Evolutionary conservation across 1,140 invertebrate genomes (phyloP), one percentile per base, ranked within the genome.

Genomic region (Eufriesea mexicana): DNA sequence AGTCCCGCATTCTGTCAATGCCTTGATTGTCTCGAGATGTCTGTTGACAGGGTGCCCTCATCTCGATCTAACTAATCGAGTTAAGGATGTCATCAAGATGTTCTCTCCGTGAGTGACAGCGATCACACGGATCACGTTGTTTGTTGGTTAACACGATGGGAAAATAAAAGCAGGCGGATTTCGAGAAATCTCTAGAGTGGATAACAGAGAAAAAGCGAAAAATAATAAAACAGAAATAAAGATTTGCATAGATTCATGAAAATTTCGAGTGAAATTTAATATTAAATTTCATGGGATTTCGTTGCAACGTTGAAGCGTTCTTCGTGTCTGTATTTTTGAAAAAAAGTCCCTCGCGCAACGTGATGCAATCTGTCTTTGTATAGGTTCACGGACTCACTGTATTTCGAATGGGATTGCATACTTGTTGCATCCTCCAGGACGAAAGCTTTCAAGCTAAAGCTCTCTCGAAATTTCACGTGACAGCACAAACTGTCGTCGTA

Each of bases 341-440:
- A 71, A 55, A 35, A 72, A 55, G 42, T 23, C 8, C 10, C 5
- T 20, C 45, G 14, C 35, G 14, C 28, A n/a, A 55, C 25, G 25
- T 23, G 45, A 73, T 73, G 35, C 71, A n/a, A 9, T 23, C 54
- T 71, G 25, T 49, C 45, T 47, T 49, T n/a, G 23, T 42, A 42
- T 16, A 35, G 28, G 9, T 55, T 1, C n/a, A 70, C 5, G n/a
- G 42, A 70, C 25, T 73, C n/a, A 35, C 51, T 73, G 23, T 42
- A 73, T 57, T 73, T 73, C 42, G 28, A 57, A 55, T 73, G 35
- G 28, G 51, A 73, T 73, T 73, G 71, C 51, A 57, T 73, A 73
- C 71, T 73, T 73, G 71, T 73, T 73, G 71, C 71, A n/a, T 73
- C 28, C 35, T 45, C 25, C 12, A 42, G 51, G 28, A 73, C 51